Base-by-base conservation (phyloP, 2,113 vertebrate species). In the Sterrhoptilus dennistouni region DNA sequence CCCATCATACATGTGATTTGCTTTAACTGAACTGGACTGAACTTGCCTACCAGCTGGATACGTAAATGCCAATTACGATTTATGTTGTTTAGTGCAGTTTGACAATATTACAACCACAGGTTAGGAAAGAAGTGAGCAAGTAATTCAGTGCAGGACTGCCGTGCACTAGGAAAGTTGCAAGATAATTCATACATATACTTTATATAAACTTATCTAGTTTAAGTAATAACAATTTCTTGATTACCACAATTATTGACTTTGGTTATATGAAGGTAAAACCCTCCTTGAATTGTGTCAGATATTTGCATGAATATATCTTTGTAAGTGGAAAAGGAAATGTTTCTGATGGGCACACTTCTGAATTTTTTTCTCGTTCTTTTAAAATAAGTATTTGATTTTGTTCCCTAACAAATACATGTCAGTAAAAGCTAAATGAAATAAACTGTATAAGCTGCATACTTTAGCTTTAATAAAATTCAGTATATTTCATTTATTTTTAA, bases 401-500 rank as follows among this genome's bases (percentile, higher is more conserved):
- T 28, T 90, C 29, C 64, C 24, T 57, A 52, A 53, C 12, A 52
- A 1, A 8, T 56, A 52, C 18, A 42, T 57, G 28, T 38, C 49
- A 89, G n/a, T 9, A 76, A 94, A 95, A 86, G 5, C 16, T 77
- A 64, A 84, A 80, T 9, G 2, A 80, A 35, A 87, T 35, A 72
- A 79, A 20, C 29, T 45, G 60, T 50, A 35, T 53, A 83, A 90
- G 29, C 29, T 45, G 21, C 42, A 83, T 8, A 54, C 50, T 89
- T 94, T 80, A 89, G 35, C 38, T 80, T 52, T 33, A 70, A 87
- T 63, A 89, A 94, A 93, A 80, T 85, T 74, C 64, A 92, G 28
- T 57, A 69, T 10, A 23, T 83, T 86, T 42, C 44, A 96, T 95
- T 79, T 77, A 89, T 95, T 90, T 95, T 94, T 87, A 95, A 94